phyloP scores from a whole-genome alignment of 2,888 invertebrate genomes.

The Drosophila hawaiiensis region DNA sequence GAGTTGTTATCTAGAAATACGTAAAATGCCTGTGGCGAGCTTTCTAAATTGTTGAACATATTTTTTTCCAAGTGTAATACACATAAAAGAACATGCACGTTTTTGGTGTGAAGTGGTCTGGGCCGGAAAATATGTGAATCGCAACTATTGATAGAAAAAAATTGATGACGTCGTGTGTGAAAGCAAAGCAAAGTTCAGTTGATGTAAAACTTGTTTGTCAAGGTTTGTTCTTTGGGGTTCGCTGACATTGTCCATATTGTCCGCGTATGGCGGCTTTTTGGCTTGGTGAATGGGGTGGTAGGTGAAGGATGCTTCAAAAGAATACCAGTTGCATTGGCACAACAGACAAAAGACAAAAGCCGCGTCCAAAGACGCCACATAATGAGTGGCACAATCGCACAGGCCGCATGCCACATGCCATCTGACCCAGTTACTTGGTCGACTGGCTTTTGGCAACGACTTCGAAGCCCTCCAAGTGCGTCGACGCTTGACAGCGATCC shows the following conservation, averaged over 20 bases:
- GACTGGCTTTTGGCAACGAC: constrained; percentile 39
- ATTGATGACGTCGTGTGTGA: constrained; percentile 39
- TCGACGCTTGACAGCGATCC: constrained; percentile 67
- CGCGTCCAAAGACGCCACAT: constrained; percentile 48
- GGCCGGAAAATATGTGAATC: constrained; percentile 23
- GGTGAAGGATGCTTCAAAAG: constrained; percentile 14
- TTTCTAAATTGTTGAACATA: too few species aligned
- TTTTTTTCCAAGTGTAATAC: background rate
- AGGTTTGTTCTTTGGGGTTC: constrained; percentile 45
- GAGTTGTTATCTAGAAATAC: background rate
- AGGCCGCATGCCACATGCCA: constrained; percentile 55
- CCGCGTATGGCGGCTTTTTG: constrained; percentile 21
- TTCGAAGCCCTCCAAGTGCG: constrained; percentile 66
- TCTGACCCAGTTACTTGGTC: constrained; percentile 79
- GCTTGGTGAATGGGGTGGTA: constrained; percentile 3
- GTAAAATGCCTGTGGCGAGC: background rate
- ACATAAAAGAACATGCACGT: background rate
- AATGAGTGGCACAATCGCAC: constrained; percentile 45
- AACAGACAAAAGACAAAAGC: constrained; percentile 68
- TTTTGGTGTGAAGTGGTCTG: constrained; percentile 32
- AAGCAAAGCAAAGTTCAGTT: constrained; percentile 41
- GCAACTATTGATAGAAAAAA: constrained; percentile 1
- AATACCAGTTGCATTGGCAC: constrained; percentile 44
- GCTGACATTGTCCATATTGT: constrained; percentile 54
- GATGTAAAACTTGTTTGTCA: constrained; percentile 55